Conservation (phyloP, 2,113 vertebrate genomes). For the Hippocampus mohnikei region DNA sequence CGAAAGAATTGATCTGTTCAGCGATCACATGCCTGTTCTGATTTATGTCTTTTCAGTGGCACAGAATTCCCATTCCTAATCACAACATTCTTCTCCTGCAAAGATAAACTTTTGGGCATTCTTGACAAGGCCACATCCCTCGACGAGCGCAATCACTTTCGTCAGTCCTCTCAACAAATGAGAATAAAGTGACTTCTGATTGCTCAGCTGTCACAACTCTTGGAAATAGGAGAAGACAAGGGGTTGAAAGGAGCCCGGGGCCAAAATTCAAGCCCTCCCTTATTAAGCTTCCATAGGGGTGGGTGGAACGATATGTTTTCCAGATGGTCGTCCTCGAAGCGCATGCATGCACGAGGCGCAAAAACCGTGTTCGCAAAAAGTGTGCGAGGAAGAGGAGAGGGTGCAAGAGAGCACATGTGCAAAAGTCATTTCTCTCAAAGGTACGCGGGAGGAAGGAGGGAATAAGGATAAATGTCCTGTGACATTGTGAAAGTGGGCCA, state of each 20-base stretch:
- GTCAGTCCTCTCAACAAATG: background rate
- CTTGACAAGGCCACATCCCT: too few species aligned
- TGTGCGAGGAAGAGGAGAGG: background rate
- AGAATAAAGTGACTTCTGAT: background rate
- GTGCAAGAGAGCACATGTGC: constrained; percentile 65
- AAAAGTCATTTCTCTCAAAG: constrained; percentile 68
- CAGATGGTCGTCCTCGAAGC: constrained; percentile 51
- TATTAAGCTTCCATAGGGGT: constrained; percentile 4
- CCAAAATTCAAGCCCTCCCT: constrained; percentile 2
- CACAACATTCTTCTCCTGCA: background rate
- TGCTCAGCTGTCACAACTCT: constrained; percentile 4
- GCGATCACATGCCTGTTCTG: too few species aligned
- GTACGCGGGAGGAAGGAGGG: constrained; percentile 63
- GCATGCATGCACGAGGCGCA: background rate
- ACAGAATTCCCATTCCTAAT: too few species aligned
- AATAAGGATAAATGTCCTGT: constrained; percentile 78
- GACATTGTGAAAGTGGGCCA: constrained; percentile 72
- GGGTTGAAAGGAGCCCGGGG: background rate
- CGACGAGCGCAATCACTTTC: too few species aligned
- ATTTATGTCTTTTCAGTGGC: too few species aligned
- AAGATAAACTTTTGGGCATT: too few species aligned
- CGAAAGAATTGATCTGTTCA: too few species aligned
- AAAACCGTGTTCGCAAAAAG: constrained; percentile 3
- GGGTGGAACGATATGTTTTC: constrained; percentile 41
- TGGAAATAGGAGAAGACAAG: constrained; percentile 5